A percentile compares a stretch with the other conserved stretches of the same genome.
phyloP scores from a whole-genome alignment of 2,113 vertebrate genomes.

The Sclerurus mexicanus region DNA sequence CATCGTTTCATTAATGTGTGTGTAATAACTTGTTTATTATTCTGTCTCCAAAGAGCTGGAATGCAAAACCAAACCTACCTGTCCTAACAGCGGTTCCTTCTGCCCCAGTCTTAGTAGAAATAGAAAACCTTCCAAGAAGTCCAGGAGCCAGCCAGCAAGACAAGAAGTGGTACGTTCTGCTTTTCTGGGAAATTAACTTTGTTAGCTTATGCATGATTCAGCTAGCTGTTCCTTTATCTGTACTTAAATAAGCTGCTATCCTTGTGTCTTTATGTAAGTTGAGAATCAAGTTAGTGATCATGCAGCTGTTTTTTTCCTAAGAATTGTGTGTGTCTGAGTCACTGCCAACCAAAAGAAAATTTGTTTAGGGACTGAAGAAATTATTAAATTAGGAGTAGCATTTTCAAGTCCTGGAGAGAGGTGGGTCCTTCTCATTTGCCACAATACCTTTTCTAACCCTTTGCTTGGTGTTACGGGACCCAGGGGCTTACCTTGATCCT shows the following conservation, averaged over 20 bases:
- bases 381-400: not conserved
- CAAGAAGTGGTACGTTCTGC: slow-evolving; percentile 84
- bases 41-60: slow-evolving; percentile 73
- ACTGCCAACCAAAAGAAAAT: not conserved
- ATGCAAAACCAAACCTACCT: slow-evolving; percentile 61
- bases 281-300: not conserved
- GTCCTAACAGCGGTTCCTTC: slow-evolving; percentile 61
- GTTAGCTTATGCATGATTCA: slow-evolving; percentile 7
- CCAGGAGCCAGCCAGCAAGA: slow-evolving; percentile 79
- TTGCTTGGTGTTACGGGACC: not conserved
- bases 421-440: not conserved
- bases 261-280: not conserved
- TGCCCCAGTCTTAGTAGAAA: slow-evolving; percentile 81
- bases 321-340: not conserved
- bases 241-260: slow-evolving; percentile 47
- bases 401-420: not conserved
- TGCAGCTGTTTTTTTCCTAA: not conserved
- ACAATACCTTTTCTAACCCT: not conserved
- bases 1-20: not conserved
- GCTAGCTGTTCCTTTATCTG: slow-evolving; percentile 9
- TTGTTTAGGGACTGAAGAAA: not conserved
- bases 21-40: slow-evolving; percentile 29
- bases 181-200: slow-evolving; percentile 3
- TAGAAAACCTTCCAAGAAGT: slow-evolving; percentile 84
- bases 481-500: not conserved